Conservation (phyloP, 2,797 vertebrate genomes). For the Lacerta agilis region DNA sequence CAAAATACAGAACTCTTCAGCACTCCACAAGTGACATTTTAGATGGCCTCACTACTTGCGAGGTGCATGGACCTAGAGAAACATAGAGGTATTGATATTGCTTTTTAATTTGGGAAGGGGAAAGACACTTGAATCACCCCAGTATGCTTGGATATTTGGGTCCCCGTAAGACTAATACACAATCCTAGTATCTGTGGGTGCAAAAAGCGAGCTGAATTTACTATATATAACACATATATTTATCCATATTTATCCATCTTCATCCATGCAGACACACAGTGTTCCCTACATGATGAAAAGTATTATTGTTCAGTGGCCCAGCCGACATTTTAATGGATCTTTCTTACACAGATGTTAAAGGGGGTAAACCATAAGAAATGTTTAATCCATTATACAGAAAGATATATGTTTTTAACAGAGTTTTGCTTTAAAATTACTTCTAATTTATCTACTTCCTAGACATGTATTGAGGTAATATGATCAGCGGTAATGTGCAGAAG, state of each 20-base stretch:
- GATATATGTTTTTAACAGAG: constrained; percentile 81
- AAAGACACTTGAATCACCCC: too few relatives aligned
- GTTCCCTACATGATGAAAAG: neutral
- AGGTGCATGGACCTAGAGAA: too few relatives aligned
- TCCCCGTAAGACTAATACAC: neutral
- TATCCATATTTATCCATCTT: neutral
- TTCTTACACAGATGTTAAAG: constrained; percentile 65
- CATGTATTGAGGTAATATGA: constrained; percentile 88
- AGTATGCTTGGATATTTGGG: neutral
- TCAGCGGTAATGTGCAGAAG: constrained; percentile 87
- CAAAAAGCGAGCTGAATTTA: neutral
- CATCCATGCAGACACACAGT: neutral
- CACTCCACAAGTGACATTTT: too few relatives aligned
- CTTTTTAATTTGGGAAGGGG: too few relatives aligned
- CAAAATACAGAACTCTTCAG: too few relatives aligned
- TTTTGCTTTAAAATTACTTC: constrained; percentile 88
- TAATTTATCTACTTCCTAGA: constrained; percentile 85
- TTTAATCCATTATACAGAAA: constrained; percentile 79
- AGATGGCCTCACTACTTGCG: too few relatives aligned
- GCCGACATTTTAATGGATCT: constrained; percentile 58
- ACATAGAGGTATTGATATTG: too few relatives aligned
- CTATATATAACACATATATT: neutral
- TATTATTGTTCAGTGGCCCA: constrained; percentile 55
- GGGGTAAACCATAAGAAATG: constrained; percentile 59
- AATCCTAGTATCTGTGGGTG: neutral